Base-by-base conservation (phyloP, 2,113 vertebrate species). In the Vombatus ursinus region DNA sequence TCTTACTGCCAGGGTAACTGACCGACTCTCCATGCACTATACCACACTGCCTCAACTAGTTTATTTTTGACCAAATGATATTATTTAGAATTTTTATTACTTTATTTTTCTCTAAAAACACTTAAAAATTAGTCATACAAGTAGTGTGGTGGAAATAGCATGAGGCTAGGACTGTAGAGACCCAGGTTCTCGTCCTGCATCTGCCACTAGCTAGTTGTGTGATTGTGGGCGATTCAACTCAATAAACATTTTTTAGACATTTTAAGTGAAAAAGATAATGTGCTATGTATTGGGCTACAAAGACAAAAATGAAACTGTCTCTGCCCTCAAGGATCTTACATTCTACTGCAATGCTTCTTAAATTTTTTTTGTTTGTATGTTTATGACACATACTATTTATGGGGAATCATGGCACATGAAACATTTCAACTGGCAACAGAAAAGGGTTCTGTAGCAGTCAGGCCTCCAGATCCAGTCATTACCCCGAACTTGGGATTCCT, bases 61-160 rank as follows among this genome's bases (percentile, higher is more conserved):
- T 28, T 94, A 44, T 90, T 96, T 91, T 94, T 95, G 92, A 92
- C 52, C 95, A 68, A 68, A 37, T 31, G 57, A 61, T 8, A 68
- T 37, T 68, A 11, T 68, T 16, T 37, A n/a, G 61, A 94, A 77
- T 91, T 92, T 94, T 1, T 22, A 44, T 48, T 94, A 90, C 57
- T 25, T 95, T 97, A 48, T 26, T 49, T 92, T 44, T 44, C 19
- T 1, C 11, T 47, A 90, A 93, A 77, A 51, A 92, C 31, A 37
- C 16, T 68, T 61, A 61, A 61, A 61, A 61, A 61, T 31, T 61
- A 31, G 10, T 31, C 57, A 31, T 31, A 31, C 3, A 61, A 31
- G 57, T 61, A 12, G 57, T 31, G 11, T 61, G 3, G 10, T 8
- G 53, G 52, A 44, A 91, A n/a, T 23, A 0, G 0, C 37, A 1